Conservation (phyloP, 2,888 invertebrate species). For the Volucella bombylans region DNA sequence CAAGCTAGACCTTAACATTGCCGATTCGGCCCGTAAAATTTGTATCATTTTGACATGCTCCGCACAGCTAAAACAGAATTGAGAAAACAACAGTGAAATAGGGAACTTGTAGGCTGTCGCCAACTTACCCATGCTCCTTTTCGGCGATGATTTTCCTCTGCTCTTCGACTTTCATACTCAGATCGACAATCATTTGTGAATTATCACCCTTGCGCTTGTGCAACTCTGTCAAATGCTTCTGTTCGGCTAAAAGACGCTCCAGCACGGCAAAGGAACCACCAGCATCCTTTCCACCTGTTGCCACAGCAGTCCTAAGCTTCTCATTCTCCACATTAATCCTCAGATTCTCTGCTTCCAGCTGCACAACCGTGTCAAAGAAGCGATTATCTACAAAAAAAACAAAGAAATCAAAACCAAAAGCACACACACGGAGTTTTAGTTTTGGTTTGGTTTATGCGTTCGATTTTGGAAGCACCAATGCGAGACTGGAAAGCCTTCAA, state of each 20-base stretch:
- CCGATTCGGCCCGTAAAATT: conserved; percentile 88
- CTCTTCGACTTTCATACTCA: conserved; percentile 92
- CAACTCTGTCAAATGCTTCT: conserved; percentile 95
- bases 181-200: conserved; percentile 95
- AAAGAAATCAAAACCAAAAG: background rate
- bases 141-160: conserved; percentile 89
- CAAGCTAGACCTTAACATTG: conserved; percentile 88
- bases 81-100: conserved; percentile 14
- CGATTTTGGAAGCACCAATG: background rate
- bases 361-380: conserved; percentile 91
- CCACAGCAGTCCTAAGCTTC: conserved; percentile 87
- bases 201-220: conserved; percentile 95
- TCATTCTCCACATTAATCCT: conserved; percentile 94
- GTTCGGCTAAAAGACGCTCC: conserved; percentile 92
- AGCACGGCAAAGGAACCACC: conserved; percentile 86
- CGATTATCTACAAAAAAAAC: conserved; percentile 87
- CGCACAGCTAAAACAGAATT: conserved; percentile 84
- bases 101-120: background rate
- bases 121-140: conserved; percentile 87
- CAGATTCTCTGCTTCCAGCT: conserved; percentile 91
- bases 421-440: background rate
- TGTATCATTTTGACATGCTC: conserved; percentile 87
- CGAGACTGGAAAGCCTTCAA: background rate
- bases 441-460: background rate
- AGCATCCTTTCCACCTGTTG: conserved; percentile 80